Conservation (phyloP, 2,113 vertebrate genomes). For the Sigmodon hispidus region DNA sequence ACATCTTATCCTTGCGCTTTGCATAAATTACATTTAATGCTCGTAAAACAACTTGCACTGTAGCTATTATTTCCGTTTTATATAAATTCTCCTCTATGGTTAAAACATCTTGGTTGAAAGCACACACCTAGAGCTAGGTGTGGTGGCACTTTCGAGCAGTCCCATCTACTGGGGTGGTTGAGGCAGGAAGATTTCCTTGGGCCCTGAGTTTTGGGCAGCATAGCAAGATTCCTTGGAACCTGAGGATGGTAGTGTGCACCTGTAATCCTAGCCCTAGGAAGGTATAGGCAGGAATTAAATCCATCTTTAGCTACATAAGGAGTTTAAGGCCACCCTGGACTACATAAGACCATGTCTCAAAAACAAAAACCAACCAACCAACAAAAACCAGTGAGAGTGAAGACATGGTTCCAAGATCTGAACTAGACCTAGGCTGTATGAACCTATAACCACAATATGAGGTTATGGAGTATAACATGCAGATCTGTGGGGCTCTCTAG, state of each 20-base stretch:
- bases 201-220: neutral
- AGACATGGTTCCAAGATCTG: neutral
- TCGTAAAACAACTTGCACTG: neutral
- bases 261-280: neutral
- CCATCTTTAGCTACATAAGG: neutral
- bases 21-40: neutral
- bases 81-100: conserved; percentile 30
- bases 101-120: conserved; percentile 14
- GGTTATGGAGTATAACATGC: neutral
- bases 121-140: neutral
- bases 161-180: neutral
- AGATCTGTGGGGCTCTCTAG: neutral
- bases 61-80: neutral
- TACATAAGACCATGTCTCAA: neutral
- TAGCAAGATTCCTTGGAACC: neutral
- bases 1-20: neutral
- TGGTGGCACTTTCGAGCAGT: neutral
- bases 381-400: neutral
- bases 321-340: neutral
- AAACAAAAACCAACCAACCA: neutral
- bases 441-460: neutral
- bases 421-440: neutral
- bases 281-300: neutral
- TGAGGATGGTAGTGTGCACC: neutral
- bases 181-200: neutral